These are phyloP conservation scores for Chaetophractus vellerosus DNA, from an alignment of 2,797 vertebrate species.

Conservation along the genomic window DNA sequence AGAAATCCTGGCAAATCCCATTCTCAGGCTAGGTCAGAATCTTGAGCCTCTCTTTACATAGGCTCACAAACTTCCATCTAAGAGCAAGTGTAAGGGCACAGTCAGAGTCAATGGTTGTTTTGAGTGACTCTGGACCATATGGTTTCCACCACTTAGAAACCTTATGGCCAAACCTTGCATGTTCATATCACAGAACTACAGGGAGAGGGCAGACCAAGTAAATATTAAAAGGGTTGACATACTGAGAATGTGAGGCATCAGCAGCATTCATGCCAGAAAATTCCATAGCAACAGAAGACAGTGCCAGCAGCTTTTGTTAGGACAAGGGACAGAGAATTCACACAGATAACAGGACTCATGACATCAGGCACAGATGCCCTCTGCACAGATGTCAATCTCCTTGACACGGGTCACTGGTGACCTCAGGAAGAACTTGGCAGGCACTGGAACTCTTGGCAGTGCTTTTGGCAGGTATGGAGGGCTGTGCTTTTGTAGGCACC, in stretches of 20 bases:
- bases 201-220: neutral
- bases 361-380: conserved; percentile 63
- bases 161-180: neutral
- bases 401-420: conserved; percentile 55
- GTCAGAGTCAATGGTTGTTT: neutral
- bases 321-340: conserved; percentile 41
- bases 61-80: neutral
- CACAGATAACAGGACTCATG: conserved; percentile 26
- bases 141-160: neutral
- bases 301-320: conserved; percentile 60
- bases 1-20: neutral
- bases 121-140: neutral
- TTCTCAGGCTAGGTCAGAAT: neutral
- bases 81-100: neutral
- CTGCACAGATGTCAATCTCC: conserved; percentile 65
- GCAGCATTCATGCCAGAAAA: neutral
- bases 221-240: neutral
- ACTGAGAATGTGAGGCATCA: neutral
- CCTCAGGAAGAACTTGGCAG: neutral
- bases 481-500: neutral
- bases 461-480: neutral
- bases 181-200: neutral
- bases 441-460: neutral
- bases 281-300: neutral
- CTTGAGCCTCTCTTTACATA: neutral